Conservation (phyloP, 2,888 invertebrate genomes). For the Frankliniella intonsa region DNA sequence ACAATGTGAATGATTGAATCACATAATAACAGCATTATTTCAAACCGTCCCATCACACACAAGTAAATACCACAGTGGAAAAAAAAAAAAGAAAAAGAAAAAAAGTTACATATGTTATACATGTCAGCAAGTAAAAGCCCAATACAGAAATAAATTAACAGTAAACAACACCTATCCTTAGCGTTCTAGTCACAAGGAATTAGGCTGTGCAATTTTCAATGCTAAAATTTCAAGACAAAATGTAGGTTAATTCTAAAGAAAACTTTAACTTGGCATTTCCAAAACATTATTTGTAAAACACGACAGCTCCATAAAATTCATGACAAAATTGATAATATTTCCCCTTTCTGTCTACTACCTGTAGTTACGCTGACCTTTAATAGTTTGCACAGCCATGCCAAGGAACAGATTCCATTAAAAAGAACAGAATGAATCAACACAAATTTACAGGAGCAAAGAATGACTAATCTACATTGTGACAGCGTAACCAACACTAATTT, state of each 20-base stretch:
- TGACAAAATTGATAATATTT: too few relatives aligned
- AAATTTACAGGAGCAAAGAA: slow-evolving; percentile 23
- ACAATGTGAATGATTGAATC: slow-evolving; percentile 16
- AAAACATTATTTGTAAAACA: too few relatives aligned
- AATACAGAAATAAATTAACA: slow-evolving; percentile 24
- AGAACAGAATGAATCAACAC: slow-evolving; percentile 17
- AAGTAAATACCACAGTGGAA: not conserved
- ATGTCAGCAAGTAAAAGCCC: slow-evolving; percentile 22
- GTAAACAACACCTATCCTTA: not conserved
- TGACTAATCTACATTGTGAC: slow-evolving; percentile 26
- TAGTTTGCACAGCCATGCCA: too few relatives aligned
- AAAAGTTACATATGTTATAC: slow-evolving; percentile 17
- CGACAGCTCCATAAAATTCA: too few relatives aligned
- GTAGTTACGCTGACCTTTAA: too few relatives aligned
- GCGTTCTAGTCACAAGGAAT: not conserved
- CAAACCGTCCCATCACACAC: slow-evolving; percentile 11
- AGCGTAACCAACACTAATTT: slow-evolving; percentile 11
- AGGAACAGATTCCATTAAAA: slow-evolving; percentile 10
- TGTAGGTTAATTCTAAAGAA: too few relatives aligned
- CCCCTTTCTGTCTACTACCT: too few relatives aligned
- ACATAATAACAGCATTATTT: not conserved
- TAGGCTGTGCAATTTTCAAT: too few relatives aligned
- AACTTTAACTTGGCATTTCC: too few relatives aligned
- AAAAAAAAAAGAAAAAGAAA: not conserved
- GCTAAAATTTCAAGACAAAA: too few relatives aligned